Percentiles rank a stretch among this genome's conserved stretches.
phyloP scores from a whole-genome alignment of 2,113 vertebrate genomes.

The Trochalopteron elliotii region DNA sequence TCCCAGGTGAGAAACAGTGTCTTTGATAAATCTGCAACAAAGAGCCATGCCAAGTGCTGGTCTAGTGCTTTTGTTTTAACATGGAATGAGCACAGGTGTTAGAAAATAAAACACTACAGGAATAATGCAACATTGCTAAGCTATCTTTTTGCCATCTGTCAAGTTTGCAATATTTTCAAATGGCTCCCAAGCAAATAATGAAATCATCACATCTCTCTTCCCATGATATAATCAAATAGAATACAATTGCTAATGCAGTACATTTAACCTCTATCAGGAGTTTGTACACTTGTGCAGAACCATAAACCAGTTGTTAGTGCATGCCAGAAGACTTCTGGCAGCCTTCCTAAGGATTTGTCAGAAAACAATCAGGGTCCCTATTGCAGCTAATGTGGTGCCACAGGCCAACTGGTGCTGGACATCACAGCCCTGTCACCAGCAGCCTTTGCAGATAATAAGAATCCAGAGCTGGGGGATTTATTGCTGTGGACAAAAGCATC shows the following conservation, averaged over 20 bases:
- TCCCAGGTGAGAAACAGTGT: background rate
- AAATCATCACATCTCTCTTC: conserved; percentile 1
- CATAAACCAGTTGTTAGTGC: background rate
- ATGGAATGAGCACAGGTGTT: background rate
- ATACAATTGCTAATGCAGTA: background rate
- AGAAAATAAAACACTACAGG: background rate
- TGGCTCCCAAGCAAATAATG: background rate
- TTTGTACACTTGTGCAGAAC: background rate
- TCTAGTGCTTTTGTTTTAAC: background rate
- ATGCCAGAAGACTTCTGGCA: background rate
- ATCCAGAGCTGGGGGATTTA: background rate
- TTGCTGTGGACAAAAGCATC: background rate
- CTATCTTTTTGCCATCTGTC: conserved; percentile 17
- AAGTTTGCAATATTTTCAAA: background rate
- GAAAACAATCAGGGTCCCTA: background rate
- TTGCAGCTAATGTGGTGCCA: background rate
- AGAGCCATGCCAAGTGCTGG: background rate
- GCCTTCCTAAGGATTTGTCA: conserved; percentile 31
- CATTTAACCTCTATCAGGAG: conserved; percentile 19
- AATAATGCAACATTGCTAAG: background rate
- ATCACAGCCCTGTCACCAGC: background rate
- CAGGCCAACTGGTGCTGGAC: background rate
- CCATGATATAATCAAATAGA: background rate
- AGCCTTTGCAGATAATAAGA: background rate
- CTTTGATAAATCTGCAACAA: background rate